Evolutionary conservation across 2,797 vertebrate species (phyloP), one percentile per base, ranked within the genome.

Genomic region (Pteronotus mesoamericanus): DNA sequence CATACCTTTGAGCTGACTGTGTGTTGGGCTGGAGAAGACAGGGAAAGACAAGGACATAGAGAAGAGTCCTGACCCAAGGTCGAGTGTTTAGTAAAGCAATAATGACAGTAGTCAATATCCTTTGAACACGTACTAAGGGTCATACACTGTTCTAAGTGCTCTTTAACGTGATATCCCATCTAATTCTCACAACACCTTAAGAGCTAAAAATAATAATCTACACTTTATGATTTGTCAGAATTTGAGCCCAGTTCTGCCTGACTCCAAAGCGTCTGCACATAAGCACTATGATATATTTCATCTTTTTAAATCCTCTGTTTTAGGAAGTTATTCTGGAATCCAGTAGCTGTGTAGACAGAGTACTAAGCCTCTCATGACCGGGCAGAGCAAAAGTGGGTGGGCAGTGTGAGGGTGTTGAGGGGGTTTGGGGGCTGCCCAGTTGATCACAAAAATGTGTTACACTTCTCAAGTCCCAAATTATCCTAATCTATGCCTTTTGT

Each of bases 301-400:
- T 44, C 22, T 57, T 57, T 75, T 72, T 21, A 21, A 77, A 82
- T 68, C 46, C n/a, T 80, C 61, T 55, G 15, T 88, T 92, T 6
- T 21, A 86, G 59, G 48, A 85, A 51, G 75, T 55, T 94, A 59
- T 90, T 66, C 34, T 51, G 64, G 75, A 77, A 86, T 22, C 19
- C 29, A 42, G 34, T 3, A 85, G 55, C n/a, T 69, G 3, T 46
- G 12, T 1, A 32, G 55, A 71, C 18, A 86, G 42, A 68, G 6
- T 42, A 32, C 24, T 46, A 22, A 79, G 68, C 21, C 12, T 92
- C 46, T 46, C 1, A 16, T n/a, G 21, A 57, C 5, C 24, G 3
- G 26, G 5, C 0, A 16, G 46, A 86, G 37, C 29, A 61, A 51
- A 74, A 26, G 2, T 29, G 18, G 19, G 21, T 18, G 9, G 24